Base-by-base conservation (phyloP, 2,113 vertebrate genomes). In the Crotalus horridus region DNA sequence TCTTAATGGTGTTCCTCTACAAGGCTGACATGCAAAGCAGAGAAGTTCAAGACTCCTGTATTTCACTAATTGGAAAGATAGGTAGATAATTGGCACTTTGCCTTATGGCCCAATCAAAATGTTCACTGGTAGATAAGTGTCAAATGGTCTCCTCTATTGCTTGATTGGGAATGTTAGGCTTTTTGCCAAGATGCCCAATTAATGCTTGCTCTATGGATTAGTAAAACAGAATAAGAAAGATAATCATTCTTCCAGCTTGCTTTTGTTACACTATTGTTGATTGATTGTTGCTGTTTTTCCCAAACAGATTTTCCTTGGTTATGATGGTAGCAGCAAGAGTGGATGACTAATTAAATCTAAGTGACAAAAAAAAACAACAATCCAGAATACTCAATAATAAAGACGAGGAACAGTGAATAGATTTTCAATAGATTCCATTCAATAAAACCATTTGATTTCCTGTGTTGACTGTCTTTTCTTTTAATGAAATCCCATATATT, bases 171-270 rank as follows among this genome's bases (percentile, higher is more conserved):
- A 10, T 90, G 92, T 87, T 90, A 46, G 74, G 81, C 48, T 90
- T 64, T 87, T 48, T 93, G 74, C n/a, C 89, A 33, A 55, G 59
- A 56, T 46, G 43, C n/a, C n/a, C 92, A 93, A 90, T 90, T 93
- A 93, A 87, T 48, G 56, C 46, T n/a, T 4, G 64, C 21, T 86
- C 56, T 64, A 81, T 51, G 29, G n/a, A 58, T 5, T 24, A 64
- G 23, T 87, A 87, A 90, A 85, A 59, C 89, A n/a, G 86, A 87
- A 54, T 53, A 85, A 90, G 69, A 55, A 90, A 51, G 24, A 55
- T 53, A 90, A 24, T 56, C 56, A 86, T 85, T 87, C 74, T 93
- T 74, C 91, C 53, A 51, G 86, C n/a, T 88, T 86, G 46, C 46
- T 43, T 89, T 93, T 93, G 46, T 90, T 53, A 81, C 1, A 69